A percentile compares a stretch with the other conserved stretches of the same genome.
phyloP scores from a whole-genome alignment of 2,113 vertebrate species.

The Euleptes europaea region DNA sequence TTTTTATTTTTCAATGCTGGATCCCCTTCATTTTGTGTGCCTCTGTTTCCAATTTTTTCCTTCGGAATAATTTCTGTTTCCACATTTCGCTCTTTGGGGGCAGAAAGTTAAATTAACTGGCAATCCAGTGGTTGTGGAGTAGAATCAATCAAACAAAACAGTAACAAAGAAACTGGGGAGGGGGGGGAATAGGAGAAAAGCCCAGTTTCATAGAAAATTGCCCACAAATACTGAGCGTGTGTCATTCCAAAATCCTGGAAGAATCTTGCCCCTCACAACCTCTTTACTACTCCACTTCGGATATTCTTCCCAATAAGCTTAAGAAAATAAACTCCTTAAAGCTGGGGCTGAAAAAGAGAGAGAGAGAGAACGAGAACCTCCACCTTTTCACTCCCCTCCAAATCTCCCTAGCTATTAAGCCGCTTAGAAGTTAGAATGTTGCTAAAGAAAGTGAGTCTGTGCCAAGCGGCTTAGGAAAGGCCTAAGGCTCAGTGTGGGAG shows the following conservation, averaged over 20 bases:
- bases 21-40: not conserved
- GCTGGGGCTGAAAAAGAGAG: constrained; percentile 47
- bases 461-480: constrained; percentile 46
- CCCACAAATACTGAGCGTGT: not conserved
- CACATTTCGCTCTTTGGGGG: not conserved
- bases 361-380: constrained; percentile 32
- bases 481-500: not conserved
- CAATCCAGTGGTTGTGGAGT: not conserved
- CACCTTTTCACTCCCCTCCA: constrained; percentile 6
- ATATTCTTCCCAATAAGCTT: constrained; percentile 55
- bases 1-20: not conserved
- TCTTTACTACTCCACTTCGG: not conserved
- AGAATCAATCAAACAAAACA: not conserved
- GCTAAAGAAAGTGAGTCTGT: constrained; percentile 55
- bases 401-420: constrained; percentile 42
- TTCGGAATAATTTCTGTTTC: not conserved
- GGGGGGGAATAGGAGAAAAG: not conserved
- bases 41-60: not conserved
- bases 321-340: constrained; percentile 68
- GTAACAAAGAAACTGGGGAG: not conserved
- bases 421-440: constrained; percentile 64
- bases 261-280: not conserved
- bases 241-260: constrained; percentile 11
- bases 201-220: not conserved
- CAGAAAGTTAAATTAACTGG: not conserved